These are phyloP conservation scores for Danio kyathit DNA, from an alignment of 2,797 vertebrate genomes.

Conservation along the genomic window DNA sequence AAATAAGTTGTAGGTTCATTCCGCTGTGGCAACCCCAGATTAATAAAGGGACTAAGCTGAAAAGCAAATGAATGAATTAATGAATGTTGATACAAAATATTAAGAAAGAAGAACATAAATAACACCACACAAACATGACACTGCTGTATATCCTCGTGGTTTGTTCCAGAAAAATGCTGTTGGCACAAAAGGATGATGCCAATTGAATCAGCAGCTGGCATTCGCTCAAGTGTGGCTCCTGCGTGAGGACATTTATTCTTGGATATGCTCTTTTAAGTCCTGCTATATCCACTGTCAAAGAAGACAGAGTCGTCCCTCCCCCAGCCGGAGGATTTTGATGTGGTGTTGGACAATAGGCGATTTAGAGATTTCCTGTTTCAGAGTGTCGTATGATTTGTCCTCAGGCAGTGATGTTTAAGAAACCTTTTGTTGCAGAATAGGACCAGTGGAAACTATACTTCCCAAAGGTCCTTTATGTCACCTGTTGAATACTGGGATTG, in stretches of 20 bases:
- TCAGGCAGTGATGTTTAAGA: slow-evolving; percentile 75
- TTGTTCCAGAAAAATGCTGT: background rate
- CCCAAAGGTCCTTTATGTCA: slow-evolving; percentile 67
- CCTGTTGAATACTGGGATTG: slow-evolving; percentile 64
- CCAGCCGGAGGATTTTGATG: slow-evolving; percentile 75
- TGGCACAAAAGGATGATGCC: slow-evolving; percentile 13
- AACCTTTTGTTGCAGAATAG: slow-evolving; percentile 69
- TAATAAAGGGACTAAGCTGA: no score
- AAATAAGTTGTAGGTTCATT: no score
- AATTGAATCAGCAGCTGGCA: background rate
- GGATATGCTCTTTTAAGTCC: slow-evolving; percentile 31
- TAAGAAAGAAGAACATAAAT: background rate
- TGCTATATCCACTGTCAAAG: slow-evolving; percentile 29
- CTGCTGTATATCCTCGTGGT: background rate
- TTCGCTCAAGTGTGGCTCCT: background rate
- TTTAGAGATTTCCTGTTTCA: slow-evolving; percentile 84
- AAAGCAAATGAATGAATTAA: no score
- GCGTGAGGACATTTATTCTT: background rate
- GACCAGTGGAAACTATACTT: slow-evolving; percentile 67
- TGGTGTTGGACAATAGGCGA: slow-evolving; percentile 79
- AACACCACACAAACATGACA: background rate
- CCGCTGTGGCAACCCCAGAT: no score
- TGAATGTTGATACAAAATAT: background rate
- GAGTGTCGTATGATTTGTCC: slow-evolving; percentile 85
- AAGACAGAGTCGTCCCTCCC: slow-evolving; percentile 36